Base-by-base conservation (phyloP, 2,113 vertebrate species). In the Sinocyclocheilus grahami region DNA sequence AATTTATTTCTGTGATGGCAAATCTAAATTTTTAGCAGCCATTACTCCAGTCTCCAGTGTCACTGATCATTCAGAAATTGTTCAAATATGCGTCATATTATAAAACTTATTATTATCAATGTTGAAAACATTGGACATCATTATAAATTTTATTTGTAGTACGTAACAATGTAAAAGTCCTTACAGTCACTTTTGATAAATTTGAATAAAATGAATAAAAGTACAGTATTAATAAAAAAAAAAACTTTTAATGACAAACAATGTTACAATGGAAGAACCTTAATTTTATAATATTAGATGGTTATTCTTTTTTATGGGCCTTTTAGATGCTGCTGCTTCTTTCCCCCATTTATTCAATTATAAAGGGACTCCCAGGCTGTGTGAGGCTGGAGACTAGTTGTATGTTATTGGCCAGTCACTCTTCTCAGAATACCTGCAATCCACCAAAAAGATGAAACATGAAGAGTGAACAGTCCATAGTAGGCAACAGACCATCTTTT, bases 401-500 rank as follows among this genome's bases (percentile, higher is more conserved):
- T 71, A 37, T 71, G 30, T 37, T 33, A 71, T 37, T 37, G 37
- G 7, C 67, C 33, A 72, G 69, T 72, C 33, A n/a, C 18, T 42
- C 42, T 75, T 75, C 72, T 75, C 24, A 30, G 48, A 20, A 51
- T 77, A 51, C 24, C 16, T 16, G 16, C 71, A 48, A 78, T 20
- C 24, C 0, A 42, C 51, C 48, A 78, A 78, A 4, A 10, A 42
- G 51, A 78, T 58, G 3, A 12, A 78, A 78, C 18, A 58, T 33
- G 51, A 58, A 78, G 76, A 58, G 30, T 58, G 76, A 53, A 22
- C 24, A 14, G 11, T 53, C 27, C 30, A 48, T 11, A 63, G 58
- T 63, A 30, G 16, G 69, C 33, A 74, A 42, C 30, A 75, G n/a
- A 42, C 33, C 65, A 74, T 72, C 46, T 74, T 74, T 74, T 22